Conservation (phyloP, 2,113 vertebrate species). For the Rhinogobius similis region DNA sequence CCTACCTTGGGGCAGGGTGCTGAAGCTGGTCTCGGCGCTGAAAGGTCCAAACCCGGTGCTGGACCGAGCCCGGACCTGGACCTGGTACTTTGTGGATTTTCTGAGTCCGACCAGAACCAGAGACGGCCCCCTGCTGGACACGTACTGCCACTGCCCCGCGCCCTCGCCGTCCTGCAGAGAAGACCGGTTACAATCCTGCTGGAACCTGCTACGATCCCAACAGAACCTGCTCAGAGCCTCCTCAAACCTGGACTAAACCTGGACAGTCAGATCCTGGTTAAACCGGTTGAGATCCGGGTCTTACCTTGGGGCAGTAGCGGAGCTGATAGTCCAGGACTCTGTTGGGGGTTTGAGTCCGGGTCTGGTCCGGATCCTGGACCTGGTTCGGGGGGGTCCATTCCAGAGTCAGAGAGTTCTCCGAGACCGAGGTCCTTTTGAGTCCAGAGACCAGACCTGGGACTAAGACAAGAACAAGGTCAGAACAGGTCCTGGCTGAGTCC, state of each 20-base stretch:
- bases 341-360: slow-evolving; percentile 33
- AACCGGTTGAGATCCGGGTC: not conserved
- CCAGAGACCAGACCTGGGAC: slow-evolving; percentile 78
- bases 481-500: slow-evolving; percentile 6
- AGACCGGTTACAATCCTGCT: not conserved
- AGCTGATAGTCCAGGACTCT: slow-evolving; percentile 84
- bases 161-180: slow-evolving; percentile 45
- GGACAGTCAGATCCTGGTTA: not conserved
- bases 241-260: not conserved
- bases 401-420: slow-evolving; percentile 76
- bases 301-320: slow-evolving; percentile 82
- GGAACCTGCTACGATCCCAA: no score
- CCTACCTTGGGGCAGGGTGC: slow-evolving; percentile 79
- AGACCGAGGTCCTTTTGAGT: slow-evolving; percentile 67
- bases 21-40: slow-evolving; percentile 66
- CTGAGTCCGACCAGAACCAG: slow-evolving; percentile 74
- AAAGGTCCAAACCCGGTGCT: slow-evolving; percentile 83
- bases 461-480: slow-evolving; percentile 27
- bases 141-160: slow-evolving; percentile 72
- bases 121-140: slow-evolving; percentile 72
- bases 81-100: slow-evolving; percentile 72
- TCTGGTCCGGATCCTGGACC: slow-evolving; percentile 26
- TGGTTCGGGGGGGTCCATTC: slow-evolving; percentile 72
- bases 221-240: no score
- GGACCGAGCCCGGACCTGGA: slow-evolving; percentile 83